Conservation (phyloP, 2,113 vertebrate species). For the Epinephelus fuscoguttatus region DNA sequence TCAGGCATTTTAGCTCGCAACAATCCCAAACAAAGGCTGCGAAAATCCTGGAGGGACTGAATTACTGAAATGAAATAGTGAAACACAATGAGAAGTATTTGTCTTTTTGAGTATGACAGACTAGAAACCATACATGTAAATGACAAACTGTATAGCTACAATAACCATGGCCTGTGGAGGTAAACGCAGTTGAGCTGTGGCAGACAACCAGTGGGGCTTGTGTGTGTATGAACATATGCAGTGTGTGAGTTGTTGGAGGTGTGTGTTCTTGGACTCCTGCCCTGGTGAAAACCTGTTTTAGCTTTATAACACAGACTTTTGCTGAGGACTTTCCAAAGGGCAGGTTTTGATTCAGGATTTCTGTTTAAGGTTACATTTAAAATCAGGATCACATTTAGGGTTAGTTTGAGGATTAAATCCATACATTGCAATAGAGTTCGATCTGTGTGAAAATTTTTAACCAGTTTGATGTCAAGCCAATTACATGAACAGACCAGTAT, state of each 20-base stretch:
- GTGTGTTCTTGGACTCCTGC: background rate
- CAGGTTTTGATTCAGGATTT: slow-evolving; percentile 5
- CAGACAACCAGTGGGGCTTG: slow-evolving; percentile 13
- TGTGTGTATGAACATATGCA: background rate
- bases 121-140: background rate
- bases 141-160: background rate
- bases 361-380: background rate
- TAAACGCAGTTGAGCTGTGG: slow-evolving; percentile 5
- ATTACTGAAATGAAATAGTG: background rate
- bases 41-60: too few relatives aligned
- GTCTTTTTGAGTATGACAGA: background rate
- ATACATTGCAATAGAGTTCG: background rate
- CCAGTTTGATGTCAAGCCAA: too few relatives aligned
- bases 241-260: slow-evolving; percentile 8
- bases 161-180: background rate
- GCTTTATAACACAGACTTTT: background rate
- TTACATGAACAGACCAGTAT: too few relatives aligned
- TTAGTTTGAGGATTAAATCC: background rate
- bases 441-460: too few relatives aligned
- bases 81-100: background rate
- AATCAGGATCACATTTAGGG: background rate
- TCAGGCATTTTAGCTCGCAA: too few relatives aligned
- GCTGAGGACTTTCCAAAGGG: background rate
- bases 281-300: background rate
- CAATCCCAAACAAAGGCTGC: too few relatives aligned